Evolutionary conservation across 2,113 vertebrate genomes (phyloP), one percentile per base, ranked within the genome.

Genomic region (Bos javanicus): DNA sequence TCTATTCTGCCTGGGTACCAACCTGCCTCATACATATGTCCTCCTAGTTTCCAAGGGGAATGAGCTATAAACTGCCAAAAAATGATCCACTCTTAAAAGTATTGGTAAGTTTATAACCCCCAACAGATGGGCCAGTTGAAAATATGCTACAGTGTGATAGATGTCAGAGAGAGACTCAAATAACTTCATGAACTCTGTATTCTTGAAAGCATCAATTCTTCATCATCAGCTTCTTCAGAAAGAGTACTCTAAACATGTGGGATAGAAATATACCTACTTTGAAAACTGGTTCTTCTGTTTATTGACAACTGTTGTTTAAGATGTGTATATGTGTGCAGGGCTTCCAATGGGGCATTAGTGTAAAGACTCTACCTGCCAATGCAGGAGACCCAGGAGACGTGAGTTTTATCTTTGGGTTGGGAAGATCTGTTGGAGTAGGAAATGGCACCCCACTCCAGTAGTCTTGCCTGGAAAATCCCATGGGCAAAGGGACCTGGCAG

Each of bases 271-370:
- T 33, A 82, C 19, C 54, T 94, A 19, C 16, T 92, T 83, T 60
- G 11, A 92, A 94, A 90, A 85, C 3, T n/a, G 36, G 23, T 59
- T 52, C n/a, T 95, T 94, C 26, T 97, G 9, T 87, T 93, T 95
- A 80, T 59, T 56, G 39, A 74, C 7, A 96, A 19, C 1, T 43
- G 74, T 13, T 14, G 23, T 28, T 39, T 46, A 62, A 43, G 82
- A 87, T 74, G 91, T 30, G 8, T 46, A 52, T 19, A 12, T 46
- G 13, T 52, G 39, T 81, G 3, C 76, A 33, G 12, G 23, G 36
- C 71, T 76, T 43, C 71, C 71, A 23, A 0, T 12, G n/a, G 11
- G 19, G 67, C 39, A 26, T 43, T 14, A 76, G 71, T 76, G 71
- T 76, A 76, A 43, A 76, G 67, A 39, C 5, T 23, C n/a, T 1